Evolutionary conservation across 2,797 vertebrate species (phyloP).

Genomic region (Hippocampus kuda): DNA sequence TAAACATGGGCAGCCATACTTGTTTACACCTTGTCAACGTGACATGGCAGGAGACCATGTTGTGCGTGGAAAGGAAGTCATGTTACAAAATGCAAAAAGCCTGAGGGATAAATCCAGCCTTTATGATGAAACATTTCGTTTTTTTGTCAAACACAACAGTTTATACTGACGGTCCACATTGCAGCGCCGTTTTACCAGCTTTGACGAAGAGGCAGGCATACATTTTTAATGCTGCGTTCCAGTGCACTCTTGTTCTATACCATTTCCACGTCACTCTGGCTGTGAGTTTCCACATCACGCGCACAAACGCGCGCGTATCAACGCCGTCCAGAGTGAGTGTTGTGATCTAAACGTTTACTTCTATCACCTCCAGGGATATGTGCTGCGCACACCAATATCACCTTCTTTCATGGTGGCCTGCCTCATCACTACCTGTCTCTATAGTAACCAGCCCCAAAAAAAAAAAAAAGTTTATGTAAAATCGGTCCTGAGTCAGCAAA

Average conservation of each 20-base stretch:
- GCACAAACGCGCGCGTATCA: neutral
- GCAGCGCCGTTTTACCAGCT: conserved; percentile 47
- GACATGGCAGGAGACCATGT: neutral
- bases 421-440: conserved; percentile 13
- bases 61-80: neutral
- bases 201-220: conserved; percentile 47
- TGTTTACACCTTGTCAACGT: neutral
- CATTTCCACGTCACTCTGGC: conserved; percentile 2
- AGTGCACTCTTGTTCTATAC: conserved; percentile 10
- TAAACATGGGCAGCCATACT: conserved; percentile 6
- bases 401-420: conserved; percentile 16
- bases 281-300: conserved; percentile 16
- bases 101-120: neutral
- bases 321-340: conserved; percentile 9
- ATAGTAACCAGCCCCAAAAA: conserved; percentile 26
- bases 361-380: conserved; percentile 10
- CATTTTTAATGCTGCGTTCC: conserved; percentile 52
- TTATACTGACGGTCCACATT: neutral
- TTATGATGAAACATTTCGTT: neutral
- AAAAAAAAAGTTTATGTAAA: conserved; percentile 17
- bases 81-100: neutral
- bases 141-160: conserved; percentile 4
- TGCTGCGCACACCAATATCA: neutral
- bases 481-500: conserved; percentile 29
- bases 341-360: conserved; percentile 8